Evolutionary conservation across 92 coral and sea anemone genomes (phyloP).

Genomic region (Heteractis magnifica): DNA sequence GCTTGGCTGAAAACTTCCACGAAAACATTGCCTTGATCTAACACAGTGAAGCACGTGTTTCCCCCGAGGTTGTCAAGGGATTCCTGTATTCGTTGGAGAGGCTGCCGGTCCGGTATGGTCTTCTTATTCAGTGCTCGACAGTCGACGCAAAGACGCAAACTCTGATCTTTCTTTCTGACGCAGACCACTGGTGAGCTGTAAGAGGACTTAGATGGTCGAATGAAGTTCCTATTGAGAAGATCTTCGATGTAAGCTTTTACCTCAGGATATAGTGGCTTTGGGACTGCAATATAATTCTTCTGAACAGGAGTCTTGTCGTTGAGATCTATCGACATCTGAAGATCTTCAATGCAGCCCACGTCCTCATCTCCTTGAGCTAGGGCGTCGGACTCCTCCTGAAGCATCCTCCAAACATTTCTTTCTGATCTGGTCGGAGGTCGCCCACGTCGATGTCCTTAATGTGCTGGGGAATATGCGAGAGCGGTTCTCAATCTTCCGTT

Average conservation of each 20-base stretch:
- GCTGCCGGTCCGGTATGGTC: too few species aligned
- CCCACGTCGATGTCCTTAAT: constrained; percentile 46
- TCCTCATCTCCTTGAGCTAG: constrained; percentile 61
- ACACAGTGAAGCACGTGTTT: too few species aligned
- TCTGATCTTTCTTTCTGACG: constrained; percentile 48
- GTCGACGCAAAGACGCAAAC: constrained; percentile 66
- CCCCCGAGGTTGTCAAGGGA: too few species aligned
- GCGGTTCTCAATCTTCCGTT: not conserved
- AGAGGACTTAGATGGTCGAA: constrained; percentile 36
- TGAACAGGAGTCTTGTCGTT: constrained; percentile 61
- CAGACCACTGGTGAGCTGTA: constrained; percentile 62
- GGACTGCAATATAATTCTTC: constrained; percentile 60
- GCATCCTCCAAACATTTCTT: constrained; percentile 38
- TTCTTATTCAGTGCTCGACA: constrained; percentile 58
- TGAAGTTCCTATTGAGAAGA: too few species aligned
- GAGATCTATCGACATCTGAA: constrained; percentile 53
- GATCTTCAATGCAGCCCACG: constrained; percentile 53
- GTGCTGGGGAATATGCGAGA: constrained; percentile 23
- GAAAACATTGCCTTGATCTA: too few species aligned
- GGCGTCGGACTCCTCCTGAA: constrained; percentile 50
- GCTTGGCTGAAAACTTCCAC: too few species aligned
- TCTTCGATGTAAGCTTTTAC: constrained; percentile 64
- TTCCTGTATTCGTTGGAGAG: too few species aligned
- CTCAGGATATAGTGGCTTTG: constrained; percentile 63
- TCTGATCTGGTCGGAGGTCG: constrained; percentile 37